Conservation (phyloP, 2,797 vertebrate species). For the Enteromius treurensis region DNA sequence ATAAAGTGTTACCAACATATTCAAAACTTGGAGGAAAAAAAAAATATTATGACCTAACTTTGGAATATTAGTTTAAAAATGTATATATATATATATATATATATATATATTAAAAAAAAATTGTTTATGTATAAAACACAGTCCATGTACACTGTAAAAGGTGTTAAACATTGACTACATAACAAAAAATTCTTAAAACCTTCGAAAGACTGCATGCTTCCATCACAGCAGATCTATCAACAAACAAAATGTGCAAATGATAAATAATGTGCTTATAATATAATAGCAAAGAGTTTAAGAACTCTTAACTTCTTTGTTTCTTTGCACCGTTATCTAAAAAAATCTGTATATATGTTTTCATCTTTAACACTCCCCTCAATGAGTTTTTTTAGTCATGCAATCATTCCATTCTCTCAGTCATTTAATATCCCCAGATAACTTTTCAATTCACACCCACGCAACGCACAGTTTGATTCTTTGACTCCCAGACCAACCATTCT, state of each 20-base stretch:
- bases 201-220: not conserved
- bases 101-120: too few species aligned
- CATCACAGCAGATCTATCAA: not conserved
- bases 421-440: conserved; percentile 25
- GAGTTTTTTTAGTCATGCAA: conserved; percentile 17
- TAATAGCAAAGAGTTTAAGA: not conserved
- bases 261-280: not conserved
- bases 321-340: not conserved
- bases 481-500: conserved; percentile 33
- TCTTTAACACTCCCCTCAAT: conserved; percentile 6
- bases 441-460: conserved; percentile 38
- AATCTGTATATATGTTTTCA: not conserved
- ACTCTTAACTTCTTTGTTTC: not conserved
- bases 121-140: too few species aligned
- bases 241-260: conserved; percentile 1
- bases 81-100: too few species aligned
- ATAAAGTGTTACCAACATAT: too few species aligned
- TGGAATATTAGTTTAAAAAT: too few species aligned
- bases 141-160: too few species aligned
- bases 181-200: not conserved
- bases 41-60: too few species aligned
- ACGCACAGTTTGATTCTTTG: conserved; percentile 27
- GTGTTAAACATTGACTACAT: not conserved
- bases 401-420: conserved; percentile 31
- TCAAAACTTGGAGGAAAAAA: too few species aligned